Evolutionary conservation across 2,888 invertebrate species (phyloP).

Genomic region (Idaea aversata): DNA sequence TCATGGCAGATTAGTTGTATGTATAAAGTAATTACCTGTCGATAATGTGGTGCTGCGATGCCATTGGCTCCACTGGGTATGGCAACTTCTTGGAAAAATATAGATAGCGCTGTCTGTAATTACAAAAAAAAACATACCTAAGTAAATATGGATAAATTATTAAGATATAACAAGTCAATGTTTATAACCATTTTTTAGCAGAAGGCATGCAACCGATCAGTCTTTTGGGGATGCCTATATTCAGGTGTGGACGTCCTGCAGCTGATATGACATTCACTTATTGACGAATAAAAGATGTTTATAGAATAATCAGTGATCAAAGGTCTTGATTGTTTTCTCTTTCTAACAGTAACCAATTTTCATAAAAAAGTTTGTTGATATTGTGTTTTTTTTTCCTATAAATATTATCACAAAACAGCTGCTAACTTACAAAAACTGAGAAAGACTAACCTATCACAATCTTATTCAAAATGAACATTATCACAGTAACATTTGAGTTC

Average conservation of each 20-base stretch:
- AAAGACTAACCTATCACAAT: background rate
- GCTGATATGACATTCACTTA: no score
- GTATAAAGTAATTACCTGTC: constrained; percentile 82
- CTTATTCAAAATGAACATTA: background rate
- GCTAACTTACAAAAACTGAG: background rate
- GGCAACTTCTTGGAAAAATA: constrained; percentile 97
- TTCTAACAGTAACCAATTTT: no score
- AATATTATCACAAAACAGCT: background rate
- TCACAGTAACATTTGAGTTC: background rate
- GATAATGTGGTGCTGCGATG: constrained; percentile 87
- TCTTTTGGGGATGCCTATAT: no score
- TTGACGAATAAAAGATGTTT: no score
- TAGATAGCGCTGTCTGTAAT: constrained; percentile 93
- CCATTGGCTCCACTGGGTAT: constrained; percentile 88
- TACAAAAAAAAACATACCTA: constrained; percentile 13
- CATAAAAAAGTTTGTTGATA: background rate
- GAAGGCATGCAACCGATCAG: no score
- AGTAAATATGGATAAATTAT: background rate
- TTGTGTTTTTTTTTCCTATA: background rate
- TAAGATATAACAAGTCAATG: background rate
- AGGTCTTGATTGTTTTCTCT: no score
- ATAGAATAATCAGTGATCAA: no score
- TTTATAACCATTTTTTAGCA: background rate
- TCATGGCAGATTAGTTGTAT: background rate
- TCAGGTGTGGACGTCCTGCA: no score